Percentiles rank a stretch among this genome's conserved stretches.
These are phyloP conservation scores for Parapsyche elsis DNA, from an alignment of 1,140 invertebrate genomes.

Conservation along the genomic window DNA sequence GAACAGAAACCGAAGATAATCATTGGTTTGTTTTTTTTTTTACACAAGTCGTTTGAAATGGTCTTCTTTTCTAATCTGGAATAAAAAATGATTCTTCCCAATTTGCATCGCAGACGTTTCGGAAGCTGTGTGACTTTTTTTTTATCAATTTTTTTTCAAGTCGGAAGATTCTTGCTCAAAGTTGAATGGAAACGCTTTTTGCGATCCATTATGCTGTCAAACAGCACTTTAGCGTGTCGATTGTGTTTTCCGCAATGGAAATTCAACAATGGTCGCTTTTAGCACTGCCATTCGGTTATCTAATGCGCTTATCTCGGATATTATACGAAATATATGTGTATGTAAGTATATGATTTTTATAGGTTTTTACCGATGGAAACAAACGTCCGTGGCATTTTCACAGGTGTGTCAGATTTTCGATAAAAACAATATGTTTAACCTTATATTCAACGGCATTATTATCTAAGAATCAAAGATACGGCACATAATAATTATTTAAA, in stretches of 20 bases:
- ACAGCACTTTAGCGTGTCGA: not conserved
- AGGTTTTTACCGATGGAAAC: not conserved
- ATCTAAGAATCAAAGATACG: not conserved
- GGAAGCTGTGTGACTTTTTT: not conserved
- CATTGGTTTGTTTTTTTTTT: too few species aligned
- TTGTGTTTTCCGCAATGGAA: conserved; percentile 28
- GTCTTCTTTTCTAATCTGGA: not conserved
- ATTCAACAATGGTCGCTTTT: conserved; percentile 16
- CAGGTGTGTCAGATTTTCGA: not conserved
- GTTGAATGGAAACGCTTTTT: conserved; percentile 12
- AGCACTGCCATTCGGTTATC: conserved; percentile 18
- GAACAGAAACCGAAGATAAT: too few species aligned
- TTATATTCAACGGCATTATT: not conserved
- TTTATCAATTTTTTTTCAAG: not conserved
- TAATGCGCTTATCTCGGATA: not conserved
- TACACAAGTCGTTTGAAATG: not conserved
- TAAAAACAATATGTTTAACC: not conserved
- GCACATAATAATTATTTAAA: too few species aligned
- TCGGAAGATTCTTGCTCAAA: not conserved
- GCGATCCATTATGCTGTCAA: conserved; percentile 20
- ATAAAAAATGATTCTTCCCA: conserved; percentile 21
- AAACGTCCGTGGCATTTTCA: conserved; percentile 12
- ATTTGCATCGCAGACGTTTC: not conserved
- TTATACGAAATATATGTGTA: not conserved
- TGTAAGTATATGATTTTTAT: too few species aligned